These are phyloP conservation scores for Microchirus variegatus DNA, from an alignment of 2,797 vertebrate species.

Conservation along the genomic window DNA sequence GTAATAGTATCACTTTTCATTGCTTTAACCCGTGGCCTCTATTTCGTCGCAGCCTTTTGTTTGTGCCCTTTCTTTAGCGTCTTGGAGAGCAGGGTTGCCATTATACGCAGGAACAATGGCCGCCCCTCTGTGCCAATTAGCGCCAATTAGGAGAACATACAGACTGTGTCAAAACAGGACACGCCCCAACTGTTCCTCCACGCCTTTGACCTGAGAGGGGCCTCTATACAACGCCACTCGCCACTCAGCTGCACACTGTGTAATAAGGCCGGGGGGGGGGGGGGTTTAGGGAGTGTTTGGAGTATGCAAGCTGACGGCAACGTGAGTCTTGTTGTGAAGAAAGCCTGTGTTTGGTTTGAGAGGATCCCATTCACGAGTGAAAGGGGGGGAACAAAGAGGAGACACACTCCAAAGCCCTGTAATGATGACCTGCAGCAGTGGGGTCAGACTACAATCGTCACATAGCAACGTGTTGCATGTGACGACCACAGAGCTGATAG, in stretches of 20 bases:
- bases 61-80: slow-evolving; percentile 60
- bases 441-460: slow-evolving; percentile 62
- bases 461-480: slow-evolving; percentile 67
- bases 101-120: slow-evolving; percentile 78
- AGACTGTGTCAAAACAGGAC: slow-evolving; percentile 80
- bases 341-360: slow-evolving; percentile 68
- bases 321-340: slow-evolving; percentile 60
- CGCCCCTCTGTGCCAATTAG: slow-evolving; percentile 80
- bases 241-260: slow-evolving; percentile 43
- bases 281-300: slow-evolving; percentile 41
- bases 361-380: slow-evolving; percentile 64
- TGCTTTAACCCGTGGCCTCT: slow-evolving; percentile 68
- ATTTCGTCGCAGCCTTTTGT: slow-evolving; percentile 69
- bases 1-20: slow-evolving; percentile 70
- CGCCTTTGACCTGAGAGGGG: slow-evolving; percentile 69
- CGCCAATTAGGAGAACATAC: slow-evolving; percentile 84
- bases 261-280: slow-evolving; percentile 47
- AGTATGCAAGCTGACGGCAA: slow-evolving; percentile 55
- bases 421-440: slow-evolving; percentile 67
- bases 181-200: slow-evolving; percentile 71
- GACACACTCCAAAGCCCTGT: slow-evolving; percentile 67
- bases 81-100: slow-evolving; percentile 64
- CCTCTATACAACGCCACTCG: slow-evolving; percentile 61
- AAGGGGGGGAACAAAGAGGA: slow-evolving; percentile 76
- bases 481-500: slow-evolving; percentile 35